Evolutionary conservation across 2,797 vertebrate genomes (phyloP).

Genomic region (Nyctibius grandis): DNA sequence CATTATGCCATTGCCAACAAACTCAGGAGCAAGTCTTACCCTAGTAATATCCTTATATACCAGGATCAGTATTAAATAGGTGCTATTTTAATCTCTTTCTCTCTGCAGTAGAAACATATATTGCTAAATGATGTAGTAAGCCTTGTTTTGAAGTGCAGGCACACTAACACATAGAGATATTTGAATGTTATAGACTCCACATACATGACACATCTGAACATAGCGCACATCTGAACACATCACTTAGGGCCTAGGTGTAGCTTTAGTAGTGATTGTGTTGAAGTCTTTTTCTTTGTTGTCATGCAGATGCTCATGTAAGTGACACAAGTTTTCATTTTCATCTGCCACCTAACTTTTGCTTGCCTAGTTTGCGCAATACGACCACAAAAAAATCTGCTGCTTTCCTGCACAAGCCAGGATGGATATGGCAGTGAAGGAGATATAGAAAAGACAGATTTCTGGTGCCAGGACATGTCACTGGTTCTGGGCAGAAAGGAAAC

Average conservation of each 20-base stretch:
- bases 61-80: background rate
- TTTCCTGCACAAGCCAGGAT: background rate
- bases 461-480: background rate
- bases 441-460: background rate
- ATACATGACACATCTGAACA: background rate
- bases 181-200: background rate
- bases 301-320: background rate
- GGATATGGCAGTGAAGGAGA: background rate
- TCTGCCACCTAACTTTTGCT: background rate
- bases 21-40: background rate
- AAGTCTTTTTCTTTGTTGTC: background rate
- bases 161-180: background rate
- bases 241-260: background rate
- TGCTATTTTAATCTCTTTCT: constrained; percentile 5
- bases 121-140: background rate
- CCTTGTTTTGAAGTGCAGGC: background rate
- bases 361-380: background rate
- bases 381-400: background rate
- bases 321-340: background rate
- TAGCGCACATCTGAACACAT: background rate
- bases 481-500: background rate
- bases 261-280: background rate
- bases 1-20: background rate
- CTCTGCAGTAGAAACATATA: background rate
- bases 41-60: background rate